Conservation (phyloP, 2,797 vertebrate species). For the Lophius americanus region DNA sequence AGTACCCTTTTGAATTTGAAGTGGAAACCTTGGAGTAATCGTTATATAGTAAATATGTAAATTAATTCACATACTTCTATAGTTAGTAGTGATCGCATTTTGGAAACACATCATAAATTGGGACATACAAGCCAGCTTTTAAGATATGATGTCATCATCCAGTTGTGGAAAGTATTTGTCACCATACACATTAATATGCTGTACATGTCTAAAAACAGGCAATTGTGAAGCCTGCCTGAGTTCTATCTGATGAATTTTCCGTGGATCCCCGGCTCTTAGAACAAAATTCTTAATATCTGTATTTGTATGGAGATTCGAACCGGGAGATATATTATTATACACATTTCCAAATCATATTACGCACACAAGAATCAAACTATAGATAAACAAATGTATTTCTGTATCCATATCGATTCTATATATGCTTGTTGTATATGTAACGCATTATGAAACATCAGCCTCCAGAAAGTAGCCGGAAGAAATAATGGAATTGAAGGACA, state of each 20-base stretch:
- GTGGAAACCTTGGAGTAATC: not conserved
- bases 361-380: too few relatives aligned
- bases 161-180: not conserved
- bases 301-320: too few relatives aligned
- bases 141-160: not conserved
- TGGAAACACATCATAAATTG: not conserved
- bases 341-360: too few relatives aligned
- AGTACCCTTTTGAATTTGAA: not conserved
- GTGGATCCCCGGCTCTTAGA: too few relatives aligned
- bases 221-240: too few relatives aligned
- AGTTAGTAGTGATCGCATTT: not conserved
- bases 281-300: too few relatives aligned
- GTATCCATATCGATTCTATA: not conserved
- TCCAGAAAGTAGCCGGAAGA: slow-evolving; percentile 32
- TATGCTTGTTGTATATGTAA: not conserved
- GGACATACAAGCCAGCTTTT: not conserved
- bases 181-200: too few relatives aligned
- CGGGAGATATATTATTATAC: too few relatives aligned
- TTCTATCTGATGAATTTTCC: too few relatives aligned
- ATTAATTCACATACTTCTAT: not conserved
- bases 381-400: too few relatives aligned
- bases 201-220: too few relatives aligned
- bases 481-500: slow-evolving; percentile 54
- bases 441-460: slow-evolving; percentile 26
- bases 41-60: not conserved